Evolutionary conservation across 2,888 invertebrate species (phyloP).

Genomic region (Erynnis tages): DNA sequence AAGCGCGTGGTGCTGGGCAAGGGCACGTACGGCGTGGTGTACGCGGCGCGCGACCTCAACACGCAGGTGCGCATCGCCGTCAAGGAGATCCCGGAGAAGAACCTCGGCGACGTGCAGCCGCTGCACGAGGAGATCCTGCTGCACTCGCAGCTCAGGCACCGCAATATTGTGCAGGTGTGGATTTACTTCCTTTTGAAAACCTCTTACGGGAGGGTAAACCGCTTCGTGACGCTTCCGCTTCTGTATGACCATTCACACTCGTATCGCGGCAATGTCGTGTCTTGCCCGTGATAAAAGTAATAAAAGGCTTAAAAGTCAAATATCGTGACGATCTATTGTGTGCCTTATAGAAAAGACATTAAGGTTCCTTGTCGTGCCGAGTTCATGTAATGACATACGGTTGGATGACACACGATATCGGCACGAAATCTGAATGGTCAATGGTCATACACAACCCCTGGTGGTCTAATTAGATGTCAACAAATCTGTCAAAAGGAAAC

Average conservation of each 20-base stretch:
- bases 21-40: slow-evolving; percentile 98
- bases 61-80: slow-evolving; percentile 98
- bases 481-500: too few relatives aligned
- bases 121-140: slow-evolving; percentile 98
- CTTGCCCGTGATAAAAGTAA: too few relatives aligned
- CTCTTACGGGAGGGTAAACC: background rate
- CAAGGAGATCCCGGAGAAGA: slow-evolving; percentile 98
- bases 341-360: too few relatives aligned
- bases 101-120: slow-evolving; percentile 97
- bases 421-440: too few relatives aligned
- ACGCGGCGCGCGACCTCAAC: slow-evolving; percentile 95
- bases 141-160: slow-evolving; percentile 96
- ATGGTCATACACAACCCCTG: too few relatives aligned
- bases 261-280: background rate
- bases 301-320: too few relatives aligned
- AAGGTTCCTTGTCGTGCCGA: too few relatives aligned
- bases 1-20: slow-evolving; percentile 93
- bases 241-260: background rate
- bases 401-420: too few relatives aligned
- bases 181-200: background rate
- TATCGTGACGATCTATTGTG: too few relatives aligned
- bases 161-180: slow-evolving; percentile 95
- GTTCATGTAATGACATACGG: too few relatives aligned
- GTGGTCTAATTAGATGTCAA: too few relatives aligned
- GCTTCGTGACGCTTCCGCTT: too few relatives aligned